Conservation (phyloP, 2,797 vertebrate species). For the Catamblyrhynchus diadema region DNA sequence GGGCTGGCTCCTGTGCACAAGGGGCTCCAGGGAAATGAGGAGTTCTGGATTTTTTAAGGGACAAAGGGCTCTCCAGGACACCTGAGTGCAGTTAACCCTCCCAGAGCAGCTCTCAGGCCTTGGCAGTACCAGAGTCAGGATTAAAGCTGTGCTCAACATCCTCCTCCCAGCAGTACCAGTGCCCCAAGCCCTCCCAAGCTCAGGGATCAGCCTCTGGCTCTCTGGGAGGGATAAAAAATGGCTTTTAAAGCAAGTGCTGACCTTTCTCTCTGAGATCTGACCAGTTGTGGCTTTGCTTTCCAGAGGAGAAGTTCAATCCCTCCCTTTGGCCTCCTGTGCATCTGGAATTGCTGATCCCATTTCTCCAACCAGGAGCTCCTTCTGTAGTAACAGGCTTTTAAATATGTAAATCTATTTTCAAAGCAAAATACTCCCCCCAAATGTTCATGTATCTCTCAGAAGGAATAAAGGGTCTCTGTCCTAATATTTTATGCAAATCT, state of each 20-base stretch:
- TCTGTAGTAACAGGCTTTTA: slow-evolving; percentile 4
- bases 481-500: slow-evolving; percentile 53
- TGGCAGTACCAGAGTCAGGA: neutral
- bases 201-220: neutral
- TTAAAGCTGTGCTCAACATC: neutral
- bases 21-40: neutral
- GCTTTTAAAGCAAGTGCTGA: neutral
- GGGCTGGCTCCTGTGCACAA: neutral
- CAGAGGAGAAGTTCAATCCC: neutral
- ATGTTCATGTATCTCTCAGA: neutral
- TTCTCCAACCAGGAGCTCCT: neutral
- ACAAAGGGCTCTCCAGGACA: neutral
- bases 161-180: neutral
- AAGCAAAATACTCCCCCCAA: neutral
- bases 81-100: fast-evolving
- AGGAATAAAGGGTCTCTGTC: slow-evolving; percentile 11
- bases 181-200: neutral
- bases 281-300: neutral
- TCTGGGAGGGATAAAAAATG: neutral
- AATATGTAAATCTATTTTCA: slow-evolving; percentile 57
- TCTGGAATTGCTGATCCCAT: neutral
- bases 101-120: neutral
- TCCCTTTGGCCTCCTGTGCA: neutral
- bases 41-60: neutral
- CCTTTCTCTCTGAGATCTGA: neutral